phyloP scores from a whole-genome alignment of 2,888 invertebrate genomes.

The Drosophila austrosaltans region DNA sequence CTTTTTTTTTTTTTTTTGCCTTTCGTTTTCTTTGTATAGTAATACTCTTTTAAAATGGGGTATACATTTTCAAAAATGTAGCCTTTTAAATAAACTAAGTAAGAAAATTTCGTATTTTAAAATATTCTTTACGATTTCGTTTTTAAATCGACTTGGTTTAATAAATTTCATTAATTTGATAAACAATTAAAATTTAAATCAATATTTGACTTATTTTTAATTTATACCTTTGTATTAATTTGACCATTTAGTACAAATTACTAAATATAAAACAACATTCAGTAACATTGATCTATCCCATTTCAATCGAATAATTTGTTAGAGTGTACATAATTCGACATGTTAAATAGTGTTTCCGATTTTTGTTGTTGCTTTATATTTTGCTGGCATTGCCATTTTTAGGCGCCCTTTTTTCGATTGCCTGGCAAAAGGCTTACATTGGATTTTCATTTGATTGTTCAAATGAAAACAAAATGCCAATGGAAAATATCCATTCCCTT shows the following conservation, averaged over 20 bases:
- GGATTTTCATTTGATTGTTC: constrained; percentile 76
- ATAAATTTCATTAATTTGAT: too few relatives aligned
- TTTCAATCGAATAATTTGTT: too few relatives aligned
- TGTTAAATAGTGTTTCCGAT: not conserved
- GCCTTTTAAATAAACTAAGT: too few relatives aligned
- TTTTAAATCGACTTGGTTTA: too few relatives aligned
- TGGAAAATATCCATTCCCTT: constrained; percentile 31
- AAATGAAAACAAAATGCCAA: constrained; percentile 49
- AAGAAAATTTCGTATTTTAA: too few relatives aligned
- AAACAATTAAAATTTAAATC: too few relatives aligned
- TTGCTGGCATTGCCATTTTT: constrained; percentile 63
- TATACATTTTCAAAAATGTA: not conserved
- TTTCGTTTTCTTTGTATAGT: not conserved
- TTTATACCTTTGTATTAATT: too few relatives aligned
- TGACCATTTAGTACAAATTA: too few relatives aligned
- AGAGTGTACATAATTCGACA: not conserved
- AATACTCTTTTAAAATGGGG: not conserved
- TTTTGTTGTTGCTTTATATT: constrained; percentile 38
- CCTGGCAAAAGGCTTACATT: constrained; percentile 76
- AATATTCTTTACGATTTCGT: too few relatives aligned
- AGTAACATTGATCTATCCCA: too few relatives aligned
- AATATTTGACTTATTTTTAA: too few relatives aligned
- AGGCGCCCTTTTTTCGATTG: constrained; percentile 43
- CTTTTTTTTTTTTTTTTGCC: not conserved
- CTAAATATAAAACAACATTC: too few relatives aligned